These are phyloP conservation scores for Cossypha polioptera DNA, from an alignment of 2,797 vertebrate species.

Conservation along the genomic window DNA sequence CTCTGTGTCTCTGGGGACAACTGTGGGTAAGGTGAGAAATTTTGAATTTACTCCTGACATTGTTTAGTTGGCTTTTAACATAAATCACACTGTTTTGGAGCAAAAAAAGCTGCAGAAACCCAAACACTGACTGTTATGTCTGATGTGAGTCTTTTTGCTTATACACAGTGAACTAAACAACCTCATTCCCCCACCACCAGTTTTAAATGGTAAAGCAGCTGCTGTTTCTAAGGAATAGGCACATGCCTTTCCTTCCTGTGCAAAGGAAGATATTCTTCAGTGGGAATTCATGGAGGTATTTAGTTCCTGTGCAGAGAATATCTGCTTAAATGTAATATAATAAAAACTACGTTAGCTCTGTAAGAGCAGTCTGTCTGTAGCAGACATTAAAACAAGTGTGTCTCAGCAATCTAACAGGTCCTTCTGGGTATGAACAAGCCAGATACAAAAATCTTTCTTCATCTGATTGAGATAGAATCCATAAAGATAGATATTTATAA, in stretches of 20 bases:
- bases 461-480: not conserved
- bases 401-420: not conserved
- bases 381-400: not conserved
- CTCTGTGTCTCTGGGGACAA: not conserved
- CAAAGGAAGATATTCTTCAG: not conserved
- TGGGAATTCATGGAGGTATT: not conserved
- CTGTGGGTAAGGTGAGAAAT: not conserved
- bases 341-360: not conserved
- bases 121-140: not conserved
- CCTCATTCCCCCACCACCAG: not conserved
- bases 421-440: not conserved
- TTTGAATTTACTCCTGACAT: not conserved
- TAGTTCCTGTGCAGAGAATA: conserved; percentile 3
- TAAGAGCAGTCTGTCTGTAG: not conserved
- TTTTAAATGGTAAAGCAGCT: conserved; percentile 11
- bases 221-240: not conserved
- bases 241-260: not conserved
- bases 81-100: not conserved
- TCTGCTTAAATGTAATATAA: conserved; percentile 31
- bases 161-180: not conserved
- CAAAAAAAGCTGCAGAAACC: not conserved
- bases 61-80: not conserved
- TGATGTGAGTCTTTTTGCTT: not conserved
- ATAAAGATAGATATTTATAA: not conserved
- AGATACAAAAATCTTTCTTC: not conserved